Base-by-base conservation (phyloP, 2,797 vertebrate genomes). In the Tapirus indicus region DNA sequence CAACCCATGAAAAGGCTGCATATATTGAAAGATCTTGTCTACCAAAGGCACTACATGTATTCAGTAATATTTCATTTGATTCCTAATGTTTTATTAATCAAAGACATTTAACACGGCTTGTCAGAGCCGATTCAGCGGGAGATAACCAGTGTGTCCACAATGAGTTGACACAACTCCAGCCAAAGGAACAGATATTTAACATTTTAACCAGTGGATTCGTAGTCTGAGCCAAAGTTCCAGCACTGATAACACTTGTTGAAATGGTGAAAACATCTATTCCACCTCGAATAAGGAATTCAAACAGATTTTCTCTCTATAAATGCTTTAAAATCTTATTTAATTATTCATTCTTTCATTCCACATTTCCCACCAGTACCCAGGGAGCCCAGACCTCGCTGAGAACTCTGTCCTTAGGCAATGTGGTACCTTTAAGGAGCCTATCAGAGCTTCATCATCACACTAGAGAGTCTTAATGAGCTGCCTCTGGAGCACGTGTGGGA, bases 41-140 rank as follows among this genome's bases (percentile, higher is more conserved):
- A 85, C 83, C 54, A 87, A 84, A 92, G 89, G 68, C 29, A 90
- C 62, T 75, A 52, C 95, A 96, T 90, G 87, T 58, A 92, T 92
- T 97, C 83, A 93, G 97, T 93, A 96, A 96, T 97, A 96, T 97
- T 97, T 97, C 90, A 97, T 95, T 95, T 87, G 64, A 91, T 95
- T 72, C 79, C 25, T 80, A 72, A 82, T 96, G 60, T 94, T 97
- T 97, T 95, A 96, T 96, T 98, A 95, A 98, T 95, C 97, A 94
- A 95, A 97, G 66, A 80, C 79, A 90, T 96, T 96, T 89, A 96
- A 91, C 87, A 94, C 14, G 38, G 90, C 75, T 49, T 69, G 74
- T 88, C 93, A 85, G 69, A 92, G 49, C 86, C 77, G 75, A 93
- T 95, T 93, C 83, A 79, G 58, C 83, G 92, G 92, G 75, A 92